Conservation (phyloP, 1,140 invertebrate genomes). For the Anastrepha ludens region DNA sequence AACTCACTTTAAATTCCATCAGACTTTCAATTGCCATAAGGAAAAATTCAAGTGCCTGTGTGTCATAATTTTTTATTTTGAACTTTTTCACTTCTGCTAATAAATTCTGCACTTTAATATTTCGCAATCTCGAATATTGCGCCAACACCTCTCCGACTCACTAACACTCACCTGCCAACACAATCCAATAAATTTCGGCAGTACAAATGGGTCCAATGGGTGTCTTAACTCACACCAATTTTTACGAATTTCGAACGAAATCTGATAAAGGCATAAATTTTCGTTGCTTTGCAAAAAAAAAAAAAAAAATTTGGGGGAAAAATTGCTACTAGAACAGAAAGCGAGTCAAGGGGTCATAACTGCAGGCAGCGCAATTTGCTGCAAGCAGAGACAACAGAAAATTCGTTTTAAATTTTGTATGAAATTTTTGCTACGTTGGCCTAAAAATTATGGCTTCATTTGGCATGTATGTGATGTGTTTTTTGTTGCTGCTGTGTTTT, state of each 20-base stretch:
- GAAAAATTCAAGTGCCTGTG: no score
- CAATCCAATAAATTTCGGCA: not conserved
- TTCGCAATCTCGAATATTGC: no score
- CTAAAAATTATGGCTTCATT: constrained; percentile 50
- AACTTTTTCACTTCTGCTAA: no score
- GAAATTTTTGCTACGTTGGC: constrained; percentile 7
- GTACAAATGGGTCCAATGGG: constrained; percentile 22
- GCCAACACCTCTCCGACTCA: not conserved
- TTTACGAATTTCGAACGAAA: constrained; percentile 12
- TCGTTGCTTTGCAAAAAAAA: not conserved
- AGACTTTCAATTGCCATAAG: no score
- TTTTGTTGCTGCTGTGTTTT: not conserved
- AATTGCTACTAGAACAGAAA: not conserved
- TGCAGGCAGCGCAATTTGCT: not conserved
- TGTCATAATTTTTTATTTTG: no score
- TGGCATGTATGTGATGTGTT: not conserved
- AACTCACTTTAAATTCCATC: no score
- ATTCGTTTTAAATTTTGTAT: constrained; percentile 41
- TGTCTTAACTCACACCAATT: constrained; percentile 36
- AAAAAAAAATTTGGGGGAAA: not conserved
- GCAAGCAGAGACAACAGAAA: not conserved
- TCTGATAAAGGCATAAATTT: not conserved
- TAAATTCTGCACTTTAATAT: no score
- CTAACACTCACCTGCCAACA: not conserved
- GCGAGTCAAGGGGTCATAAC: not conserved